Evolutionary conservation across 2,113 vertebrate genomes (phyloP), one percentile per base, ranked within the genome.

Genomic region (Hiodon tergisus): DNA sequence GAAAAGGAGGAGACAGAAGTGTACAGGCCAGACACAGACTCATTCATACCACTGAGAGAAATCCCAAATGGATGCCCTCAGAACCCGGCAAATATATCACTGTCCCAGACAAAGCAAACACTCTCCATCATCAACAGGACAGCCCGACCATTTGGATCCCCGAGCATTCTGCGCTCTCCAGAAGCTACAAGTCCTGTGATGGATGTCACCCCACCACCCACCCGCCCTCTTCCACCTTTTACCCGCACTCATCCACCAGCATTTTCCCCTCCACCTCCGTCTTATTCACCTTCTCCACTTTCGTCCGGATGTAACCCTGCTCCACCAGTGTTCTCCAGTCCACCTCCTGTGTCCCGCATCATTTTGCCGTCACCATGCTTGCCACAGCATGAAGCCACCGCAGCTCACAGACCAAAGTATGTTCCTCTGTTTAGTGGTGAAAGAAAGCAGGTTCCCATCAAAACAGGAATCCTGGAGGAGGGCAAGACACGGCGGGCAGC

Each of bases 401-500:
- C 79, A 1, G 88, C 90, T 17, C 86, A 91, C 48, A 91, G 89
- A 70, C 88, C 85, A 17, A 80, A 85, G 2, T 87, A 87, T 70
- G 67, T 86, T 67, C 89, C 90, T 51, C 86, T 85, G 63, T 67
- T 84, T 6, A 2, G 77, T 2, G 74, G 57, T 0, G 87, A 89
- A 58, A 81, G 75, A 57, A 88, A 79, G 10, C 77, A 70, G 0
- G 76, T 73, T 4, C 83, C 89, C 1, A 71, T 89, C 71, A 95
- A 95, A 88, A 94, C 94, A 0, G 97, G 95, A 68, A 91, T 99
- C 77, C 85, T 99, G 71, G 94, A 98, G 55, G 93, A 97, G 59
- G 91, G 93, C 0, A 85, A 88, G 8, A 84, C 85, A 8, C 93
- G 87, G 5, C 83, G 94, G 77, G 80, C 79, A 2, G 79, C 76